Evolutionary conservation across 1,140 invertebrate species (phyloP).

Genomic region (Cataglyphis hispanica): DNA sequence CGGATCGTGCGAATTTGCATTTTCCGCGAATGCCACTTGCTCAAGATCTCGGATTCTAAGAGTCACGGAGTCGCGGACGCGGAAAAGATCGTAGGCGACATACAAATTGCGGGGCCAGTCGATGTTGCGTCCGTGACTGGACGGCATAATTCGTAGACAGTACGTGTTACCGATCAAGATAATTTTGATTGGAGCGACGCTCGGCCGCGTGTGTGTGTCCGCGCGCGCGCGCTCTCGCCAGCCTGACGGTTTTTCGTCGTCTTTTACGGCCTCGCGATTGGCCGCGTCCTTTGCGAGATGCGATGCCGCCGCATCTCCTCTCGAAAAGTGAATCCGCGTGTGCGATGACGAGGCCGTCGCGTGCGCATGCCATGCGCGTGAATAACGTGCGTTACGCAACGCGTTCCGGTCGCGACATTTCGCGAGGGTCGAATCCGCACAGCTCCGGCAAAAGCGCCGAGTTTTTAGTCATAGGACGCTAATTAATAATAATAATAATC

Average conservation of each 20-base stretch:
- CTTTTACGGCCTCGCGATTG: slow-evolving; percentile 14
- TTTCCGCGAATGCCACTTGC: slow-evolving; percentile 32
- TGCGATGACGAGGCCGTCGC: slow-evolving; percentile 31
- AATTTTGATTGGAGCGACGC: slow-evolving; percentile 58
- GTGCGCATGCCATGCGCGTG: slow-evolving; percentile 47
- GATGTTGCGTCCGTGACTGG: slow-evolving; percentile 54
- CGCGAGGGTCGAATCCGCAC: slow-evolving; percentile 22
- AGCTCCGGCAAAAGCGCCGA: background rate
- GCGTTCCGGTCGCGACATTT: slow-evolving; percentile 14
- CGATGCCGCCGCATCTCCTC: slow-evolving; percentile 1
- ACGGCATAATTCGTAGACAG: slow-evolving; percentile 51
- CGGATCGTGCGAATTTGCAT: slow-evolving; percentile 39
- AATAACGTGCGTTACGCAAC: slow-evolving; percentile 54
- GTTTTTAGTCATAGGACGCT: slow-evolving; percentile 18
- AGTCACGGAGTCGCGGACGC: slow-evolving; percentile 45
- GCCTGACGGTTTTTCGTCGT: background rate
- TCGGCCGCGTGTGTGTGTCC: background rate
- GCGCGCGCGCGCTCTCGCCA: too few species aligned
- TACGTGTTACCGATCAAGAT: slow-evolving; percentile 59
- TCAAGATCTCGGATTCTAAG: slow-evolving; percentile 31
- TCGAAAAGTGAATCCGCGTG: slow-evolving; percentile 46
- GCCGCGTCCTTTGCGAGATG: slow-evolving; percentile 2
- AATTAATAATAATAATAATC: background rate
- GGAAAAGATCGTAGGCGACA: slow-evolving; percentile 58
- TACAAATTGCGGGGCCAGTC: slow-evolving; percentile 52